These are phyloP conservation scores for Epinotia bilunana DNA, from an alignment of 2,888 invertebrate genomes.

Conservation along the genomic window DNA sequence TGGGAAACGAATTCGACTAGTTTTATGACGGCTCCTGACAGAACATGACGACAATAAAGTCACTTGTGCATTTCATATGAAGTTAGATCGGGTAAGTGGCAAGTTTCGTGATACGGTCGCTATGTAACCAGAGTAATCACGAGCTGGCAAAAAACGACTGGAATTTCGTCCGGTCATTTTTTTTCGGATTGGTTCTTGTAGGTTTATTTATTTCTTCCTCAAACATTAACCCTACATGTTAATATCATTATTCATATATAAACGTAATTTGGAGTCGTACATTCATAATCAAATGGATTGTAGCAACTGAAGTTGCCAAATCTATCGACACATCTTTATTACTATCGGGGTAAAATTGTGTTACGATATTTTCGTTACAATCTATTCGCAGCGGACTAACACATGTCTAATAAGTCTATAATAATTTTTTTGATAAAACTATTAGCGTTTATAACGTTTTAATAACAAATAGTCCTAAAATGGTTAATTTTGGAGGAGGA, in stretches of 20 bases:
- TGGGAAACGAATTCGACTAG: neutral
- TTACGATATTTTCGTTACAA: neutral
- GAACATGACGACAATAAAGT: neutral
- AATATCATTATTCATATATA: neutral
- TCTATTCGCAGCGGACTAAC: neutral
- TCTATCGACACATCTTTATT: neutral
- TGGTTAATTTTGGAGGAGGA: too few species aligned
- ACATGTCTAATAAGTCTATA: too few species aligned
- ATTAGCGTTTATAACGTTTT: too few species aligned
- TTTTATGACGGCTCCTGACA: neutral
- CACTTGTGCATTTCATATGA: neutral
- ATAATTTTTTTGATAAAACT: too few species aligned
- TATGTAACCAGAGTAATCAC: neutral
- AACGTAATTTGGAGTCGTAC: neutral
- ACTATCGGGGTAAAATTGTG: too few species aligned
- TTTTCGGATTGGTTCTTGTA: neutral
- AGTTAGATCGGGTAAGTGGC: neutral
- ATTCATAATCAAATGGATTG: neutral
- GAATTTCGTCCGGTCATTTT: neutral
- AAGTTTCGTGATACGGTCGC: neutral
- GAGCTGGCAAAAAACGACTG: neutral
- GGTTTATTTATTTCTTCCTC: neutral
- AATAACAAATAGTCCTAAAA: too few species aligned
- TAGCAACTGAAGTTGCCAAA: neutral
- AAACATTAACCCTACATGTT: neutral